phyloP scores from a whole-genome alignment of 2,113 vertebrate genomes.

The Sebastes schlegelii region DNA sequence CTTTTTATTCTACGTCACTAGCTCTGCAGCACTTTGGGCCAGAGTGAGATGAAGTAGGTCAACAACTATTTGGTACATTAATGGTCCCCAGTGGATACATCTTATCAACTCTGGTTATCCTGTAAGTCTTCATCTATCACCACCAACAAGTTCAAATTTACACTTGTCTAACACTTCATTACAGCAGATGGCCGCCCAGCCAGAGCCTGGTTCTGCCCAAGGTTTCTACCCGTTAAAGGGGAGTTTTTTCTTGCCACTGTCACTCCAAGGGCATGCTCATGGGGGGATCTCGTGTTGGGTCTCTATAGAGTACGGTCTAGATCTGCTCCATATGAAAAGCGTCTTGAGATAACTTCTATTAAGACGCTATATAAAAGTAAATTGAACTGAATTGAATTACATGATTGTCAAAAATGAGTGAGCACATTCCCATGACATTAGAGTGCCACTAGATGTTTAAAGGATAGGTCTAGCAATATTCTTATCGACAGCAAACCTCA shows the following conservation, averaged over 20 bases:
- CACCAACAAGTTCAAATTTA: background rate
- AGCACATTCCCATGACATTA: background rate
- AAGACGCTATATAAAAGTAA: too few relatives aligned
- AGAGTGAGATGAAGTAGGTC: background rate
- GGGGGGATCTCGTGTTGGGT: too few relatives aligned
- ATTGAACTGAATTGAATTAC: too few relatives aligned
- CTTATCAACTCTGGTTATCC: background rate
- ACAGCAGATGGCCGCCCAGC: background rate
- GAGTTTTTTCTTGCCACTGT: too few relatives aligned
- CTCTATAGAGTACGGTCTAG: too few relatives aligned
- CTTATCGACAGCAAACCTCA: background rate
- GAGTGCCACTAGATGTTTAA: background rate
- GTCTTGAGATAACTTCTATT: too few relatives aligned
- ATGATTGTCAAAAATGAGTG: background rate
- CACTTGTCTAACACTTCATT: background rate
- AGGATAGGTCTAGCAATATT: background rate
- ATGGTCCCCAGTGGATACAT: conserved; percentile 4
- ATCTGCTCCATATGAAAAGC: too few relatives aligned
- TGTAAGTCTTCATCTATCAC: background rate
- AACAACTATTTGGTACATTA: background rate
- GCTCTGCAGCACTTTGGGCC: background rate
- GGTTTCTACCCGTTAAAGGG: too few relatives aligned
- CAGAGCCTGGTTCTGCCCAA: too few relatives aligned
- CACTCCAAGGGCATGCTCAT: too few relatives aligned
- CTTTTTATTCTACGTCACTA: too few relatives aligned